These are phyloP conservation scores for Okamejei kenojei DNA, from an alignment of 2,797 vertebrate genomes.

Conservation along the genomic window DNA sequence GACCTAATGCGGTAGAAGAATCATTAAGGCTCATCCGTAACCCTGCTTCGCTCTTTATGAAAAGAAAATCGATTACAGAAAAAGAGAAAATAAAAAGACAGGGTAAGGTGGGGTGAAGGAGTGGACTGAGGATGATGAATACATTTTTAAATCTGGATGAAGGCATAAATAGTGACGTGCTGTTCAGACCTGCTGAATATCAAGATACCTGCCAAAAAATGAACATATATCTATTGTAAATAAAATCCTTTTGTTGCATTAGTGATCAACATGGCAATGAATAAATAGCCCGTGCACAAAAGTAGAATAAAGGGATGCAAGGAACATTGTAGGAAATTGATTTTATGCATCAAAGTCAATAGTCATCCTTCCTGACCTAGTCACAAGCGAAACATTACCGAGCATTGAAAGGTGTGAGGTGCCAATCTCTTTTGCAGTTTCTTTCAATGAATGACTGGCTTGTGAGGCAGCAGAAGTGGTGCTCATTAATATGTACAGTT, in stretches of 20 bases:
- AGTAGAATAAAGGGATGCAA: neutral
- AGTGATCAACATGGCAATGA: neutral
- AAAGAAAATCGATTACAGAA: neutral
- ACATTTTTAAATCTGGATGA: neutral
- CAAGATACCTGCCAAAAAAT: neutral
- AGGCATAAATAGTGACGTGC: neutral
- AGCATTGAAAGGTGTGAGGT: neutral
- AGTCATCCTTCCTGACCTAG: neutral
- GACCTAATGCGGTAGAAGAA: neutral
- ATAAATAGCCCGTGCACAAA: neutral
- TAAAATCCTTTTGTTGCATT: neutral
- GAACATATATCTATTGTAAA: constrained; percentile 3
- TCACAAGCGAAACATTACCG: neutral
- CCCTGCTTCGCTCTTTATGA: neutral
- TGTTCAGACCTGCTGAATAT: neutral
- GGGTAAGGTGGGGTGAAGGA: neutral
- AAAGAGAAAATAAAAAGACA: neutral
- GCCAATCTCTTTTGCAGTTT: neutral
- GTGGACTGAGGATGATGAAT: neutral
- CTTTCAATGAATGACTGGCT: neutral
- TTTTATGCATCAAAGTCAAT: neutral
- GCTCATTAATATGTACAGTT: neutral
- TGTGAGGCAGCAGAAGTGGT: neutral
- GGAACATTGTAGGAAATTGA: neutral
- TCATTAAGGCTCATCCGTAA: neutral